Evolutionary conservation across 2,797 vertebrate species (phyloP), one percentile per base, ranked within the genome.

Genomic region (Gymnodraco acuticeps): DNA sequence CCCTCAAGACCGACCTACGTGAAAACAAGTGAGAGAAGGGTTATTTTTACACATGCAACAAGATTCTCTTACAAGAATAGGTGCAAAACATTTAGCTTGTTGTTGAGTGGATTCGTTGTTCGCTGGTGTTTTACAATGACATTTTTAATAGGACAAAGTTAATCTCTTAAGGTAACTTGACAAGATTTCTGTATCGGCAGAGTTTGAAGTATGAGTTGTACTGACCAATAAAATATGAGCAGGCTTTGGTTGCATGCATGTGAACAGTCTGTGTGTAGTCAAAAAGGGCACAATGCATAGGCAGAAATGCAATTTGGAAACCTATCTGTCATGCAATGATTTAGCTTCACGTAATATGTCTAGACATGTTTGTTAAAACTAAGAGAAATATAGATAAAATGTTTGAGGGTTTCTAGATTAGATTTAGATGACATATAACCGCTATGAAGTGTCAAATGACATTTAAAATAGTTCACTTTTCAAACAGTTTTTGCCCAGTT

Each of bases 11-110:
- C 91, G 4, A 90, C 93, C 76, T 89, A 92, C 27, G 93, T 93
- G 69, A 96, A 96, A 88, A 86, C 95, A 92, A 95, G 97, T 95
- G 94, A 95, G 95, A 92, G 59, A 46, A 68, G 64, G 11, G 0
- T 43, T 61, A 16, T 46, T 71, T 60, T 62, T 33, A 66, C 27
- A 53, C 27, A 14, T 3, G 19, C 19, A 41, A 7, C 4, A 43
- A 17, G 4, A 19, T 42, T 23, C 20, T 51, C 73, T 54, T 19
- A 64, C 13, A 23, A 64, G 13, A 52, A 59, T 38, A 43, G 4
- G 9, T 42, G 27, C 3, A 19, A 50, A 50, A 15, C 17, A 46
- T 53, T 55, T 27, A 42, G 41, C 62, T 60, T 47, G 51, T 59
- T 27, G 41, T 4, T 33, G n/a, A 43, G 33, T 9, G 23, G 43